Base-by-base conservation (phyloP, 2,888 invertebrate genomes). In the Blastobasis lacticolella region DNA sequence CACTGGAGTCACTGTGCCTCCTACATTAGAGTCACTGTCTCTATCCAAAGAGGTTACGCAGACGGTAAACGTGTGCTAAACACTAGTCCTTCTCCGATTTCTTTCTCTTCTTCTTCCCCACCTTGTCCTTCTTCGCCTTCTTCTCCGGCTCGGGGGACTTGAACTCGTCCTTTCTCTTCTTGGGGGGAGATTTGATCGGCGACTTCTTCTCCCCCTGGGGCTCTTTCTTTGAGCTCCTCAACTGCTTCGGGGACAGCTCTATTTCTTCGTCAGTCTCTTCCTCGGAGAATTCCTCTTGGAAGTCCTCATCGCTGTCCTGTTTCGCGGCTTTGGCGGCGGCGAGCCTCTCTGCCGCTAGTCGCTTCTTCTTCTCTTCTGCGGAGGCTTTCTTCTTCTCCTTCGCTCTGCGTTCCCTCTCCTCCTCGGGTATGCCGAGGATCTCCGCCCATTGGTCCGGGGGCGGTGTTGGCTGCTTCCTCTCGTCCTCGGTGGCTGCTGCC, bases 371-470 rank as follows among this genome's bases (percentile, higher is more conserved):
- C 10, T 45, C 23, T 38, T 44, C 23, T 9, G 23, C 43, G 36
- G 43, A 10, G 40, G 38, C 45, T 45, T 38, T 53, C 43, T 1
- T 47, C 48, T 49, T 45, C 6, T n/a, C 36, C 8, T 6, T 6
- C 10, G 1, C 10, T 44, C 47, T 50, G 41, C 23, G 5, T 5
- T 36, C 40, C 45, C 41, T 50, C 10, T 67, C 72, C n/a, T 81
- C 74, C 40, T 78, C 82, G 0, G 87, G 86, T 2, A 88, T 84
- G 58, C 86, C 87, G 37, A 88, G 77, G 7, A 88, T 88, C 41
- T 87, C 87, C 4, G 87, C 85, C 87, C 87, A 86, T 56, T 85
- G 83, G 68, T 88, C 87, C 0, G 84, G 87, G 0, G 87, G 87
- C 0, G 87, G 87, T 0, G 86, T 87, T 4, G 87, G 87, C 58